phyloP scores from a whole-genome alignment of 2,113 vertebrate species.

The Quiscalus mexicanus region DNA sequence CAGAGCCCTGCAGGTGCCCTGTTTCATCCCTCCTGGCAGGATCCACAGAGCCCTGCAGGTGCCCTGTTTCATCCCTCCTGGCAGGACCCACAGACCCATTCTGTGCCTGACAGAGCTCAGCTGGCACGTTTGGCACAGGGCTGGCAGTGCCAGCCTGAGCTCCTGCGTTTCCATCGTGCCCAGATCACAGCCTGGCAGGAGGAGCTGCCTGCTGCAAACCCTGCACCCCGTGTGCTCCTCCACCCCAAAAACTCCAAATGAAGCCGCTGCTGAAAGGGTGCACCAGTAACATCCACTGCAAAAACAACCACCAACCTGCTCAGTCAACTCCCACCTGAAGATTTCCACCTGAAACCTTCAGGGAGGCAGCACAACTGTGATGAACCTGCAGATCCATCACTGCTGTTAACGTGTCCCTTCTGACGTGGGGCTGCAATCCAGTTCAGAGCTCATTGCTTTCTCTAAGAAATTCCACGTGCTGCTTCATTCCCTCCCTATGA shows the following conservation, averaged over 20 bases:
- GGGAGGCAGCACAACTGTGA: neutral
- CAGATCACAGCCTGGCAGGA: conserved; percentile 23
- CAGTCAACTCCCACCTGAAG: neutral
- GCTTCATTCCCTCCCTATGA: neutral
- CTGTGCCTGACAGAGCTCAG: conserved; percentile 54
- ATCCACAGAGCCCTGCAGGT: neutral
- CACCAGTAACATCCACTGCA: neutral
- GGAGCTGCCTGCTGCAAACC: neutral
- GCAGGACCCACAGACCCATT: conserved; percentile 65
- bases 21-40: conserved; percentile 19
- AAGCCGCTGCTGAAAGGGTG: neutral
- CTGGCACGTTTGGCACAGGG: conserved; percentile 50
- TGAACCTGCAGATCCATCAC: neutral
- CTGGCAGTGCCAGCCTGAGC: conserved; percentile 26
- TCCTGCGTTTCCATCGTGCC: conserved; percentile 1
- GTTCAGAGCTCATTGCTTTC: neutral
- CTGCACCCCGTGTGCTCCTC: neutral
- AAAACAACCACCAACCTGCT: neutral
- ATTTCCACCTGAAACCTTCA: neutral
- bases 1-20: neutral
- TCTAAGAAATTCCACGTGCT: neutral
- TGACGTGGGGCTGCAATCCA: neutral
- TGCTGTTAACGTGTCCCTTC: neutral
- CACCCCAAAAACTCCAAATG: neutral
- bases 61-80: conserved; percentile 61